phyloP scores from a whole-genome alignment of 1,140 invertebrate species.

The Ips nitidus region DNA sequence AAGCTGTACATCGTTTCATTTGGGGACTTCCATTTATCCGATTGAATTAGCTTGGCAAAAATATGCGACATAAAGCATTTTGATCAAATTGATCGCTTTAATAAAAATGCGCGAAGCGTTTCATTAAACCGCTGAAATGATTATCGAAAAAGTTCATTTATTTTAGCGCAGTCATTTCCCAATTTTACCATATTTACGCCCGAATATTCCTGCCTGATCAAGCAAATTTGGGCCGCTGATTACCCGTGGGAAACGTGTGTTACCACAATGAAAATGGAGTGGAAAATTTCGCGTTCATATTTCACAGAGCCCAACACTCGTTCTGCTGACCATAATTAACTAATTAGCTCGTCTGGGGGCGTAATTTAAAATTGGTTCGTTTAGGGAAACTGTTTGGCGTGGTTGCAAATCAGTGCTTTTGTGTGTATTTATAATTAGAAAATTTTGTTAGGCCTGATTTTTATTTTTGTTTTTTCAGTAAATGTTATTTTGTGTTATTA shows the following conservation, averaged over 20 bases:
- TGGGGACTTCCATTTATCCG: no score
- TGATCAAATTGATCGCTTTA: no score
- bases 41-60: no score
- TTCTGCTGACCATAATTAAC: slow-evolving; percentile 10
- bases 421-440: no score
- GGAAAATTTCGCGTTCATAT: slow-evolving; percentile 16
- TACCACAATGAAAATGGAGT: background rate
- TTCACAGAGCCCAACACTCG: background rate
- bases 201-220: background rate
- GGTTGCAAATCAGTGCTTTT: no score
- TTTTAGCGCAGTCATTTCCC: background rate
- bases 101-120: background rate
- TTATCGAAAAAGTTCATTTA: slow-evolving; percentile 7
- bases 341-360: background rate
- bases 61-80: no score
- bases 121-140: slow-evolving; percentile 7
- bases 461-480: no score
- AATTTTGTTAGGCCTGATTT: no score
- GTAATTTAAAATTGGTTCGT: slow-evolving; percentile 8
- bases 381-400: background rate
- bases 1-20: no score
- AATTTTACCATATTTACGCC: slow-evolving; percentile 7
- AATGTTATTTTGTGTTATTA: no score
- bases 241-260: slow-evolving; percentile 5
- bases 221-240: slow-evolving; percentile 1